Evolutionary conservation across 2,888 invertebrate species (phyloP).

Genomic region (Drosophila emarginata): DNA sequence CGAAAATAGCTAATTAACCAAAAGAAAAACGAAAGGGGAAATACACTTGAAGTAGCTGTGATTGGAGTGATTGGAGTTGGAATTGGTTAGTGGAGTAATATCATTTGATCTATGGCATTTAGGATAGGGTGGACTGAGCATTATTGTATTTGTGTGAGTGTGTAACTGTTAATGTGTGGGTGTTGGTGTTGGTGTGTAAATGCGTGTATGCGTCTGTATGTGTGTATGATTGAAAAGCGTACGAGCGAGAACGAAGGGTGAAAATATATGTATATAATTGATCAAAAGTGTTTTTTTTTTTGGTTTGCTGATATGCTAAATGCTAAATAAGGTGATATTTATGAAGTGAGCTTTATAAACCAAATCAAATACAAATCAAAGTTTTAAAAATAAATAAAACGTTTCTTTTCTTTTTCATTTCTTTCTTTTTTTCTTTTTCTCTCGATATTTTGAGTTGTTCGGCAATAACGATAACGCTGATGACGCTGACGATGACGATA

Average conservation of each 20-base stretch:
- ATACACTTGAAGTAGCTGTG: constrained; percentile 15
- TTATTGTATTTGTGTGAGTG: neutral
- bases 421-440: constrained; percentile 63
- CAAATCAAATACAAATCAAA: constrained; percentile 59
- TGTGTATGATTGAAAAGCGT: neutral
- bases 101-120: constrained; percentile 6
- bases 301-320: constrained; percentile 32
- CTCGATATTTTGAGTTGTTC: constrained; percentile 51
- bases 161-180: neutral
- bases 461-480: constrained; percentile 1
- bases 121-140: constrained; percentile 5
- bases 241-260: constrained; percentile 34
- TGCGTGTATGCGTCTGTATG: neutral
- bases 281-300: constrained; percentile 26
- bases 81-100: constrained; percentile 5
- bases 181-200: neutral
- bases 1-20: neutral
- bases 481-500: constrained; percentile 36
- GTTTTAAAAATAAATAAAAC: constrained; percentile 62
- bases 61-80: constrained; percentile 6
- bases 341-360: constrained; percentile 40
- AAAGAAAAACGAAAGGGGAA: constrained; percentile 18
- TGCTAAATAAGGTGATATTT: constrained; percentile 23
- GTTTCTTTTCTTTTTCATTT: constrained; percentile 62
- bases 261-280: constrained; percentile 46